A percentile compares a stretch with the other conserved stretches of the same genome.
Evolutionary conservation across 2,113 vertebrate genomes (phyloP).

Genomic region (Chaetura pelagica): DNA sequence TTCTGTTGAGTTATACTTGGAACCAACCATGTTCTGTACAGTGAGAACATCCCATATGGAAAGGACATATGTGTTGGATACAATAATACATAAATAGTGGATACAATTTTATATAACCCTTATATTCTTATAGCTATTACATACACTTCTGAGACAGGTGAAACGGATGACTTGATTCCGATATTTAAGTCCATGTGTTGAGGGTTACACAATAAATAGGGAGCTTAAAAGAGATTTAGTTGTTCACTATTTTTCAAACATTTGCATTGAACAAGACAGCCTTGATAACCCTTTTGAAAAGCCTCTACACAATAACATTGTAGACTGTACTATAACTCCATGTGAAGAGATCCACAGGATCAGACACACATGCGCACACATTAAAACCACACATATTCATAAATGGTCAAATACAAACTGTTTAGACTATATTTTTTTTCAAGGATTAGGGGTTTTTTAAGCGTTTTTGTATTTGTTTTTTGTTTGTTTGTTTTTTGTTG

Average conservation of each 20-base stretch:
- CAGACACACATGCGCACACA: accelerated
- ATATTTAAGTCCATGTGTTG: not conserved
- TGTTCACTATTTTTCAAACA: not conserved
- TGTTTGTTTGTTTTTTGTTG: no score
- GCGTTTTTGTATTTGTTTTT: no score
- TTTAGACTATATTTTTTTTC: not conserved
- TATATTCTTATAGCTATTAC: not conserved
- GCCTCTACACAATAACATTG: not conserved
- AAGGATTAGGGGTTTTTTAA: not conserved
- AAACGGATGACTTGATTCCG: not conserved
- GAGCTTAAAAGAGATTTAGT: not conserved
- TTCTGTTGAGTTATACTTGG: constrained; percentile 60
- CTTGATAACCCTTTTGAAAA: not conserved
- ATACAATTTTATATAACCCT: constrained; percentile 37
- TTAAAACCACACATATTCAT: not conserved
- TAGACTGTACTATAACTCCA: not conserved
- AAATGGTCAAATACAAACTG: not conserved
- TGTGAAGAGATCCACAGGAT: accelerated
- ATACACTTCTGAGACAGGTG: constrained; percentile 27
- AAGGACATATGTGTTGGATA: constrained; percentile 61
- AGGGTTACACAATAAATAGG: not conserved
- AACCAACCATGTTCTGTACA: constrained; percentile 32
- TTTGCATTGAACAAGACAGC: not conserved
- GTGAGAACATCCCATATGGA: constrained; percentile 62
- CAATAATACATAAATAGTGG: constrained; percentile 53